Evolutionary conservation across 2,888 invertebrate genomes (phyloP), one percentile per base, ranked within the genome.

Genomic region (Caenorhabditis sp.): DNA sequence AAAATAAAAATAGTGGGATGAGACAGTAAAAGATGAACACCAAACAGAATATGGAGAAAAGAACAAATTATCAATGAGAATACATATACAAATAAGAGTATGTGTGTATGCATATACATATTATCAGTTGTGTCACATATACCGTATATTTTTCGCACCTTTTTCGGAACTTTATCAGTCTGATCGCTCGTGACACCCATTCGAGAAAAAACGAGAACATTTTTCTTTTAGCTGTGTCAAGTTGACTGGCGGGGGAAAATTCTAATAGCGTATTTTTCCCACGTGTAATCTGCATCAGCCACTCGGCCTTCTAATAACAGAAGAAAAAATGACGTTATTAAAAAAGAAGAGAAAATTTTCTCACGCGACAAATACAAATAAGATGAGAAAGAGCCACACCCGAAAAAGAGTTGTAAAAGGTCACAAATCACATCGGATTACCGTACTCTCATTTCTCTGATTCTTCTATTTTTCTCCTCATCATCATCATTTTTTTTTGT

Each of bases 91-190:
- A 43, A 43, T 43, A 43, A 43, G 17, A 43, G 43, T 10, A 17
- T 17, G 43, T 12, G 17, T 43, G 31, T 31, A 31, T 31, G 31
- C 10, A 31, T 31, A 10, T 31, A 31, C 10, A 31, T 14, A 43
- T 43, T 17, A 43, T 10, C 43, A 17, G 43, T 43, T 43, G 43
- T 17, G 14, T 43, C 43, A 3, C 3, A 43, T 17, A 43, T 43
- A 43, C 43, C 43, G 43, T 43, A 43, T 43, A 36, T 43, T 43
- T 43, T 43, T 43, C 43, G 43, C 43, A 43, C 43, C 43, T 43
- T 43, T 43, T 43, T 43, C 17, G 17, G 12, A 43, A 3, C 17
- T 43, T 43, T 43, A 43, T 43, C 43, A 43, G 43, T 10, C 43
- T 43, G 12, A 43, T 43, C 3, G 43, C 43, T 43, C 43, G 43